phyloP scores from a whole-genome alignment of 37 sponge, comb jelly and placozoan genomes.

The Corticium candelabrum region DNA sequence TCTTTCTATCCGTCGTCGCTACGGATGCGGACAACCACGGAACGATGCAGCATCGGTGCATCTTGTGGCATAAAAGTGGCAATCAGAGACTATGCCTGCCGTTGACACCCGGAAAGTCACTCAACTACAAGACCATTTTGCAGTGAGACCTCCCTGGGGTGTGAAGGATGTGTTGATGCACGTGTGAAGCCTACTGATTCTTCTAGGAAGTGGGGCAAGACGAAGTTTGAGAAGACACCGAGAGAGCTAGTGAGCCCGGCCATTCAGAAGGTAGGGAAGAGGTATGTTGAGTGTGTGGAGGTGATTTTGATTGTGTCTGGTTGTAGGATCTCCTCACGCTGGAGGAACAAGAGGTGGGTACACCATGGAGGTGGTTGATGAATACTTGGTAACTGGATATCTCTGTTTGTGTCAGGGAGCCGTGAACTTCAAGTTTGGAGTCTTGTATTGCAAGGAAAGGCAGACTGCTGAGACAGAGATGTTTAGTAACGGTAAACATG shows the following conservation, averaged over 20 bases:
- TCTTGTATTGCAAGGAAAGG: conserved; percentile 68
- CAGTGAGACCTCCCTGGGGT: not conserved
- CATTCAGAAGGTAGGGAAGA: conserved; percentile 34
- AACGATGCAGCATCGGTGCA: conserved; percentile 32
- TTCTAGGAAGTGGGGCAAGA: conserved; percentile 37
- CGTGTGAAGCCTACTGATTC: not conserved
- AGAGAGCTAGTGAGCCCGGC: conserved; percentile 23
- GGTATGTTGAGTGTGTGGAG: not conserved
- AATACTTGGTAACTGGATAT: not conserved
- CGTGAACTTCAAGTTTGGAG: conserved; percentile 89
- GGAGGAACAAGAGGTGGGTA: conserved; percentile 70
- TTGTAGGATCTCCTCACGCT: conserved; percentile 56
- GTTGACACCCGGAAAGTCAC: not conserved
- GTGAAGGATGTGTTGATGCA: not conserved
- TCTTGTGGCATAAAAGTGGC: conserved; percentile 64
- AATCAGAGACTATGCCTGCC: not conserved
- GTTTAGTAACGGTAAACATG: conserved; percentile 69
- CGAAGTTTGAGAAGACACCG: conserved; percentile 32
- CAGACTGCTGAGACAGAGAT: conserved; percentile 69
- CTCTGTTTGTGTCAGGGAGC: conserved; percentile 43
- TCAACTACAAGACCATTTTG: conserved; percentile 1
- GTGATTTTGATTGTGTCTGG: not conserved
- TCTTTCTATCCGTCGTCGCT: conserved; percentile 63
- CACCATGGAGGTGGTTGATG: not conserved
- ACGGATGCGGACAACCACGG: conserved; percentile 19